phyloP scores from a whole-genome alignment of 2,797 vertebrate species.

The Xerus rutilus region DNA sequence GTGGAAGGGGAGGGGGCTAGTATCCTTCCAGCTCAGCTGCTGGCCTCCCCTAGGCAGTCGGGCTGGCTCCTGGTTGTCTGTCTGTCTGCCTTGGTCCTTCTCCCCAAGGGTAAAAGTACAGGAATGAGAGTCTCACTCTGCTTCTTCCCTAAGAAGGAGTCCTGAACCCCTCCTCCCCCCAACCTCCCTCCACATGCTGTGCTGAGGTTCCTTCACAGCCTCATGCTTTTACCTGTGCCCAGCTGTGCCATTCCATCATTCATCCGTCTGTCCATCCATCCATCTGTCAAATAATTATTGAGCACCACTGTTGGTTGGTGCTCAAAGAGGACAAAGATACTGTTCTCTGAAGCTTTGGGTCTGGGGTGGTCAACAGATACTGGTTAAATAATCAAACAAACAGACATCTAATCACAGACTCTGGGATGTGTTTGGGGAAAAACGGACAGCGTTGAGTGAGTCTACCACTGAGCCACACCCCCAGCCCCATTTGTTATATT shows the following conservation, averaged over 20 bases:
- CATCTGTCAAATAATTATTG: background rate
- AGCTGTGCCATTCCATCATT: no score
- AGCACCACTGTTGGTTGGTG: background rate
- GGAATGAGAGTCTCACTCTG: background rate
- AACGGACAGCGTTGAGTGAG: rapidly evolving
- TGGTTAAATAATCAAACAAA: background rate
- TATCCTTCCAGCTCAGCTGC: background rate
- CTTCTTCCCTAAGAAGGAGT: background rate
- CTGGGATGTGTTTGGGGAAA: background rate
- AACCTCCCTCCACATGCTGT: background rate
- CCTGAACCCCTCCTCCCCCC: background rate
- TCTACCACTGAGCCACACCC: no score
- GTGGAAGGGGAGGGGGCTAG: background rate
- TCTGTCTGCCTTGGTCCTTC: background rate
- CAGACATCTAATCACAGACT: background rate
- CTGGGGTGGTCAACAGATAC: background rate
- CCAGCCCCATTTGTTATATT: no score
- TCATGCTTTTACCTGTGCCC: background rate
- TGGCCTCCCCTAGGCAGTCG: background rate
- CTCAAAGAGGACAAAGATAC: background rate
- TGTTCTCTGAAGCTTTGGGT: background rate
- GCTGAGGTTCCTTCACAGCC: background rate
- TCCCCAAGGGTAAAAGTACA: background rate
- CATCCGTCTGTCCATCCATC: no score
- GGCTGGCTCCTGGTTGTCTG: background rate